phyloP scores from a whole-genome alignment of 2,797 vertebrate species.

The Hapalemur alaotrensis region DNA sequence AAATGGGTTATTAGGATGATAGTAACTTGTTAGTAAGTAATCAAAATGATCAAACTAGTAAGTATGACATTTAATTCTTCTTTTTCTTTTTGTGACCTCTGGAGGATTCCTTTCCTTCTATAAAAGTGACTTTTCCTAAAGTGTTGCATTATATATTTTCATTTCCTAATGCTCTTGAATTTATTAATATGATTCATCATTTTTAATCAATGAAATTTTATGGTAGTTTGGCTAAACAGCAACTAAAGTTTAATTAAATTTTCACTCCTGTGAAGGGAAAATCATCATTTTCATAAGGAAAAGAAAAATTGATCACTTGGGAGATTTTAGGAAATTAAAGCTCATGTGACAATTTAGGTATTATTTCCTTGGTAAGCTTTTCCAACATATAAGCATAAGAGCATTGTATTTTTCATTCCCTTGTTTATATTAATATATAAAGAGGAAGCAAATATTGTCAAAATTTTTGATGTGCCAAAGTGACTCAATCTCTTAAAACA shows the following conservation, averaged over 20 bases:
- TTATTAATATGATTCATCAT: conserved; percentile 66
- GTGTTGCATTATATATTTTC: background rate
- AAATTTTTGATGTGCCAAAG: background rate
- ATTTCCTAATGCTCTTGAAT: conserved; percentile 61
- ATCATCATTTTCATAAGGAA: conserved; percentile 51
- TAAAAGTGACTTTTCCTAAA: conserved; percentile 36
- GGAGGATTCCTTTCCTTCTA: background rate
- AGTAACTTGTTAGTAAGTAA: background rate
- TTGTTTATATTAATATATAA: background rate
- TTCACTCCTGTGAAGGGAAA: conserved; percentile 39
- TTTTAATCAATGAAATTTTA: conserved; percentile 72
- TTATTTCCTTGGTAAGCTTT: conserved; percentile 65
- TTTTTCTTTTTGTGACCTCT: background rate
- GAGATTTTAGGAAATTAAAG: conserved; percentile 73
- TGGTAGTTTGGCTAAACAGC: conserved; percentile 68
- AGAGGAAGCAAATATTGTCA: background rate
- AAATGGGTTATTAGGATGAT: background rate
- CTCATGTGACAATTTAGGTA: conserved; percentile 21
- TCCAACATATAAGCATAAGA: conserved; percentile 48
- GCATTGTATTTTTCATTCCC: conserved; percentile 18
- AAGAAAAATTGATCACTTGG: conserved; percentile 54
- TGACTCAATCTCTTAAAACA: conserved; percentile 2
- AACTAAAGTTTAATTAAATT: conserved; percentile 76
- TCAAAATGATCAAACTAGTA: background rate
- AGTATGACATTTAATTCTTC: background rate